Percentiles rank a stretch among this genome's conserved stretches.
phyloP scores from a whole-genome alignment of 2,113 vertebrate species.

The Brachyistius frenatus region DNA sequence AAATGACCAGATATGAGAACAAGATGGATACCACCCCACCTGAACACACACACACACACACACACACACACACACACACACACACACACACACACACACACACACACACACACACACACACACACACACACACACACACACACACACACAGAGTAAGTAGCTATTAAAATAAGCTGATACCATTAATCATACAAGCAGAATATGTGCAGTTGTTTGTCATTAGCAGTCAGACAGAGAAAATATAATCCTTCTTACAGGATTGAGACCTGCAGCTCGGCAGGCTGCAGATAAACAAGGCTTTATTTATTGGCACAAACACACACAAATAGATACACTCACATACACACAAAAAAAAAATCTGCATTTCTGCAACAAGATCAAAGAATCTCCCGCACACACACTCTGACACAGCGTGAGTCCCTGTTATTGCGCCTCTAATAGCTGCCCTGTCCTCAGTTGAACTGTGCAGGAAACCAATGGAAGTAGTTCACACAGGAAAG shows the following conservation, averaged over 20 bases:
- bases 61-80: no score
- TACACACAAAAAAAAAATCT: constrained; percentile 34
- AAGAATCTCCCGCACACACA: constrained; percentile 38
- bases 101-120: no score
- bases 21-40: no score
- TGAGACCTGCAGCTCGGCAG: constrained; percentile 27
- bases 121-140: no score
- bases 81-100: no score
- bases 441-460: constrained; percentile 74
- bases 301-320: constrained; percentile 25
- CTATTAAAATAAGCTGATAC: constrained; percentile 10
- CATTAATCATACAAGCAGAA: constrained; percentile 24
- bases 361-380: constrained; percentile 54
- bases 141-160: background rate
- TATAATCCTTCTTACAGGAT: constrained; percentile 58
- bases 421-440: constrained; percentile 64
- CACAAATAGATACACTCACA: constrained; percentile 2
- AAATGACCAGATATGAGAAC: background rate
- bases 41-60: no score
- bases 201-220: constrained; percentile 33
- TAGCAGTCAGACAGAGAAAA: constrained; percentile 29
- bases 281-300: constrained; percentile 52
- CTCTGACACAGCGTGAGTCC: constrained; percentile 48
- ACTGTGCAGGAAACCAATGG: constrained; percentile 58
- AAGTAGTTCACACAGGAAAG: constrained; percentile 42